A percentile compares a stretch with the other conserved stretches of the same genome.
Conservation (phyloP, 2,888 invertebrate species). For the Syrphus vitripennis region DNA sequence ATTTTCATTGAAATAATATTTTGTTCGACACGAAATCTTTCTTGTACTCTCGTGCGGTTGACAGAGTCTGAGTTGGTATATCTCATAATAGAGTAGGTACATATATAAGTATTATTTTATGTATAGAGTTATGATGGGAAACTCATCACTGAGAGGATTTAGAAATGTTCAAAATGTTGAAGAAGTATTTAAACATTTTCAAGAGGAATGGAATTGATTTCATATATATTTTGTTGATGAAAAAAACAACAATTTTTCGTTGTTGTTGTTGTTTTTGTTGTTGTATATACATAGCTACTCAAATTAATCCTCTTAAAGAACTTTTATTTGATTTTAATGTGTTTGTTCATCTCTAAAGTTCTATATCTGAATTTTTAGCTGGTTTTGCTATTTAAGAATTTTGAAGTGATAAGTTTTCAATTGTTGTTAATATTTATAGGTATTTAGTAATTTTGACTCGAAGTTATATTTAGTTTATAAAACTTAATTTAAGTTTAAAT, state of each 20-base stretch:
- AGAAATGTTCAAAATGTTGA: not conserved
- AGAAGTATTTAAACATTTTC: slow-evolving; percentile 2
- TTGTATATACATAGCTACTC: no score
- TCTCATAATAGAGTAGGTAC: no score
- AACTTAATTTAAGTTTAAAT: no score
- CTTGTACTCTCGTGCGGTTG: not conserved
- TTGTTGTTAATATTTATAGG: not conserved
- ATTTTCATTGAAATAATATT: slow-evolving; percentile 16
- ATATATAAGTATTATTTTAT: not conserved
- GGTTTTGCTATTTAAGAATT: not conserved
- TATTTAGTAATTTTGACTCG: not conserved
- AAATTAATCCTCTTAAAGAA: not conserved
- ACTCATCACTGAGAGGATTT: not conserved
- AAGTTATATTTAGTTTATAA: no score
- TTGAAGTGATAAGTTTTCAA: not conserved
- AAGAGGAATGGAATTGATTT: not conserved
- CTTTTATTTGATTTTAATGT: not conserved
- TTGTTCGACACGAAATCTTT: not conserved
- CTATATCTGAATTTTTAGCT: not conserved
- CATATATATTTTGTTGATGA: not conserved
- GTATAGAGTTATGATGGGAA: not conserved
- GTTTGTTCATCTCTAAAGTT: not conserved
- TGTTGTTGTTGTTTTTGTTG: no score
- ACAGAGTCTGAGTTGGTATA: not conserved
- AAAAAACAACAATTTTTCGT: not conserved